Percentiles rank a stretch among this genome's conserved stretches.
Evolutionary conservation across 2,888 invertebrate species (phyloP).

Genomic region (Patella pellucida): DNA sequence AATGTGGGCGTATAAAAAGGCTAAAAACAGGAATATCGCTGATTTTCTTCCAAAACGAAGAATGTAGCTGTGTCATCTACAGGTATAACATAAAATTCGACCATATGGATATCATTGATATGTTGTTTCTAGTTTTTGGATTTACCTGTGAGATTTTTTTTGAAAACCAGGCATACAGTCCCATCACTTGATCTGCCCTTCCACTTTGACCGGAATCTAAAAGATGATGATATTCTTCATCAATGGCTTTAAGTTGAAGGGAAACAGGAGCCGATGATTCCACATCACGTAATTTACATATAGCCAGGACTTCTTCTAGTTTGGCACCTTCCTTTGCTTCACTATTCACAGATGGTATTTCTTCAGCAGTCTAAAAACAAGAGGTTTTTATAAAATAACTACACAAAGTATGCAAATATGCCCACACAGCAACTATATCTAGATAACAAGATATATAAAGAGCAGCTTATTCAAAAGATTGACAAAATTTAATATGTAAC

Average conservation of each 20-base stretch:
- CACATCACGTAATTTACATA: constrained; percentile 66
- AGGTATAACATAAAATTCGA: too few relatives aligned
- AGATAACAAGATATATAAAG: too few relatives aligned
- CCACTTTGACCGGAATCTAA: constrained; percentile 60
- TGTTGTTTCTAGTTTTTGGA: not conserved
- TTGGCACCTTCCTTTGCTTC: constrained; percentile 68
- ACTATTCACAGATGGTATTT: constrained; percentile 54
- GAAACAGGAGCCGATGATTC: constrained; percentile 60
- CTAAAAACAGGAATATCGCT: too few relatives aligned
- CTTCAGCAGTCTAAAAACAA: constrained; percentile 41
- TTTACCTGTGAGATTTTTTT: constrained; percentile 68
- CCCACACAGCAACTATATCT: too few relatives aligned
- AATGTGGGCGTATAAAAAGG: too few relatives aligned
- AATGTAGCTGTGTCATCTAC: too few relatives aligned
- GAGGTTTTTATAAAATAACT: too few relatives aligned
- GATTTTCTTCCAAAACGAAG: too few relatives aligned
- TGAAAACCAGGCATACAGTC: constrained; percentile 68
- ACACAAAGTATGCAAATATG: too few relatives aligned
- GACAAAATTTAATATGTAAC: too few relatives aligned
- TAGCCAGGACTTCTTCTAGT: constrained; percentile 68
- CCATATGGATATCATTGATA: too few relatives aligned
- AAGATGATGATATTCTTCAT: constrained; percentile 68
- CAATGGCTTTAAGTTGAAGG: constrained; percentile 68
- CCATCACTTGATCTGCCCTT: constrained; percentile 68
- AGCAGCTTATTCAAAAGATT: too few relatives aligned